phyloP scores from a whole-genome alignment of 2,888 invertebrate species.

The Ophion costatus region DNA sequence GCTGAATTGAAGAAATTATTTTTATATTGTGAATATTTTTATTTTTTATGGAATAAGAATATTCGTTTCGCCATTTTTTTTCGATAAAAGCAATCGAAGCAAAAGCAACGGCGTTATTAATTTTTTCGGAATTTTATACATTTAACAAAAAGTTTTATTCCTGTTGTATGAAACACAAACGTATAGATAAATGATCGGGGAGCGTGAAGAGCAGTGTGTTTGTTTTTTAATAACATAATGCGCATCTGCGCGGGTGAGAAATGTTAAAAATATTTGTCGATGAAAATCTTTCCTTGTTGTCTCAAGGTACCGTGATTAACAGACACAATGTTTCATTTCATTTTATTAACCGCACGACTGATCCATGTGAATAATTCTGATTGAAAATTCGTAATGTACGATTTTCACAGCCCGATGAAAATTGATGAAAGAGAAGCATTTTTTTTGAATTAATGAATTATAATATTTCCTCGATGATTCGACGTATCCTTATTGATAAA shows the following conservation, averaged over 20 bases:
- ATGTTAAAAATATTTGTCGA: not conserved
- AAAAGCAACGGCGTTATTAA: too few relatives aligned
- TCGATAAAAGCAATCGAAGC: too few relatives aligned
- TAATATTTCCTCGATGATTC: not conserved
- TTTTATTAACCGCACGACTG: not conserved
- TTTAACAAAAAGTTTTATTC: too few relatives aligned
- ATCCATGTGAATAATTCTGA: not conserved
- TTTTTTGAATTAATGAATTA: not conserved
- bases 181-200: not conserved
- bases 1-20: too few relatives aligned
- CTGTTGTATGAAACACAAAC: too few relatives aligned
- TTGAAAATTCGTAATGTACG: not conserved
- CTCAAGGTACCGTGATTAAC: not conserved
- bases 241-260: not conserved
- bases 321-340: not conserved
- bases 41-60: too few relatives aligned
- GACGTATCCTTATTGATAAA: not conserved
- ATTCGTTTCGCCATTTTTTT: too few relatives aligned
- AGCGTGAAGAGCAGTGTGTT: not conserved
- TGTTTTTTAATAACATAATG: not conserved
- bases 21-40: too few relatives aligned
- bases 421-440: not conserved
- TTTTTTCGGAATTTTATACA: too few relatives aligned
- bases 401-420: not conserved
- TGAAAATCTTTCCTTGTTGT: not conserved